Evolutionary conservation across 2,797 vertebrate species (phyloP), one percentile per base, ranked within the genome.

Genomic region (Allobates femoralis): DNA sequence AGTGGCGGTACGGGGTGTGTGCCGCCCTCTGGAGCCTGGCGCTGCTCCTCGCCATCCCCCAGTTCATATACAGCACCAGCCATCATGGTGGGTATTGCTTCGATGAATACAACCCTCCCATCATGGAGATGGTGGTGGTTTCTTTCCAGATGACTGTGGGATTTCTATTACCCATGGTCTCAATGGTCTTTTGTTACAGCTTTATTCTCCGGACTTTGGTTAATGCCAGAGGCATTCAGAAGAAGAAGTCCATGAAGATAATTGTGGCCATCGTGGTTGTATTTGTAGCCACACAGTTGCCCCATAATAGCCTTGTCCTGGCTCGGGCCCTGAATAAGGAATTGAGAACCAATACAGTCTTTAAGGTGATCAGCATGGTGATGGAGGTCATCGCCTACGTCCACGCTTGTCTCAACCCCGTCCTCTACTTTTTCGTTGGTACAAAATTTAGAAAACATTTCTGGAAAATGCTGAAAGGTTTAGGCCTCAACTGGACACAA

Each of bases 391-490:
- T 94, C 0, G 90, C 92, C 32, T 94, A 92, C 88, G 85, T 95
- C 69, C 92, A 92, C 0, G 87, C 87, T 64, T 94, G 92, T 77
- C 90, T 95, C 5, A 95, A 94, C 32, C 89, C 91, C 19, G 23
- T 94, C 85, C 89, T 95, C 34, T 94, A 93, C 32, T 92, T 94
- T 87, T 94, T 94, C n/a, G 90, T 77, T 0, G 90, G 92, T 18
- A 77, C 89, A 6, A 94, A 94, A 84, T 94, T 94, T 83, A 89
- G 89, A 41, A 94, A 89, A 80, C 91, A 91, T 28, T 89, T 94
- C 73, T 71, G 86, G 58, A 94, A 92, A 89, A 90, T 93, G 2
- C n/a, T 91, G 46, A 92, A 90, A 86, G 91, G 89, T 2, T 2
- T 56, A 37, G 89, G 89, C 81, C 90, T 86, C 23, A 5, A 74